Evolutionary conservation across 2,113 vertebrate species (phyloP).

Genomic region (Tringa solitaria): DNA sequence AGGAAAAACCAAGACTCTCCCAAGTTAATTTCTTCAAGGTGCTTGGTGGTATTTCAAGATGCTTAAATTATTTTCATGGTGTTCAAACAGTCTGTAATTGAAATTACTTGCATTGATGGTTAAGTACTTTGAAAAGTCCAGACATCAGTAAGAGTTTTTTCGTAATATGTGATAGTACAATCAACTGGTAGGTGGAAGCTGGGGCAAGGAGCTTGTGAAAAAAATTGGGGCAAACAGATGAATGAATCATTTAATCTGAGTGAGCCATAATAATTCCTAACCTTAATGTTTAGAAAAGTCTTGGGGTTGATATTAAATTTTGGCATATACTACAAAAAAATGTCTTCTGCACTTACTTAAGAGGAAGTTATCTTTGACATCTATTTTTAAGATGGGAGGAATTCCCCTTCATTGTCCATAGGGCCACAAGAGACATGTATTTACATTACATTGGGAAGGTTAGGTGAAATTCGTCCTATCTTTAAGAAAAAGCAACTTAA

Average conservation of each 20-base stretch:
- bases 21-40: neutral
- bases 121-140: neutral
- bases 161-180: neutral
- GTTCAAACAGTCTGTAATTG: neutral
- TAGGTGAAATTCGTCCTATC: neutral
- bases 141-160: neutral
- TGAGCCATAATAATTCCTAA: neutral
- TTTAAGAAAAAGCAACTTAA: neutral
- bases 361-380: neutral
- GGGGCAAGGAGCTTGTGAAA: neutral
- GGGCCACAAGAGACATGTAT: neutral
- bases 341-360: neutral
- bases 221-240: neutral
- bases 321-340: neutral
- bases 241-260: neutral
- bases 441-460: neutral
- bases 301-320: neutral
- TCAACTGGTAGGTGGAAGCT: neutral
- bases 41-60: neutral
- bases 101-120: neutral
- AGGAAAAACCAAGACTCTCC: neutral
- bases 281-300: neutral
- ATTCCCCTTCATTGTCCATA: neutral
- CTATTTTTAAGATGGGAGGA: neutral
- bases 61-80: neutral